Base-by-base conservation (phyloP, 2,113 vertebrate species). In the Leucopternis melanops region DNA sequence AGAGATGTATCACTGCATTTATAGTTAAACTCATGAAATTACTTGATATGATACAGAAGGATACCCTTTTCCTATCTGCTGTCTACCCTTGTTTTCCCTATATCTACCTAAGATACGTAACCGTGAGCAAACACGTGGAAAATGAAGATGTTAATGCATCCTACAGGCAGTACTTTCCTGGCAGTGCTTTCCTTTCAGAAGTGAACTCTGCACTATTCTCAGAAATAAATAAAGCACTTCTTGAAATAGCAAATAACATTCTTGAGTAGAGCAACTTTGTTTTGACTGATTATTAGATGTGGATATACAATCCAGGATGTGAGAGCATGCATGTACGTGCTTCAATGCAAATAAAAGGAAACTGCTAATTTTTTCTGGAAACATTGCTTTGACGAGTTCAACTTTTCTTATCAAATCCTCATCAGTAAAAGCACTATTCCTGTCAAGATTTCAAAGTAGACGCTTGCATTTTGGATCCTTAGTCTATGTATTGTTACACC, bases 41-140 rank as follows among this genome's bases (percentile, higher is more conserved):
- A 45, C 26, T 58, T 90, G 14, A 49, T 65, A 72, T 22, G n/a
- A 34, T 61, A 59, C 54, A 59, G 45, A 31, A 81, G n/a, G 11
- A 7, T 42, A 69, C 5, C 15, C 38, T 87, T 69, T 81, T 66
- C 32, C 29, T 44, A 49, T 31, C 38, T 34, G 20, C 7, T 11
- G 1, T 44, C 27, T 65, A 27, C 19, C 18, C 26, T 83, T 67
- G 15, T 54, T 86, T 86, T 67, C 25, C 8, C 16, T 66, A 1
- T 38, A 19, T 16, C 8, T 74, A 42, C 15, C 36, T 69, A 34
- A 69, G 32, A 31, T 47, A 70, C 6, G 11, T 65, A 84, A 77
- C 8, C 34, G 12, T 63, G 38, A 72, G 22, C 1, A 94, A 92
- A 47, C 15, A 52, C 0, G 0, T 3, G 5, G n/a, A 63, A 90